phyloP scores from a whole-genome alignment of 2,888 invertebrate genomes.

The Calameuta pallipes region DNA sequence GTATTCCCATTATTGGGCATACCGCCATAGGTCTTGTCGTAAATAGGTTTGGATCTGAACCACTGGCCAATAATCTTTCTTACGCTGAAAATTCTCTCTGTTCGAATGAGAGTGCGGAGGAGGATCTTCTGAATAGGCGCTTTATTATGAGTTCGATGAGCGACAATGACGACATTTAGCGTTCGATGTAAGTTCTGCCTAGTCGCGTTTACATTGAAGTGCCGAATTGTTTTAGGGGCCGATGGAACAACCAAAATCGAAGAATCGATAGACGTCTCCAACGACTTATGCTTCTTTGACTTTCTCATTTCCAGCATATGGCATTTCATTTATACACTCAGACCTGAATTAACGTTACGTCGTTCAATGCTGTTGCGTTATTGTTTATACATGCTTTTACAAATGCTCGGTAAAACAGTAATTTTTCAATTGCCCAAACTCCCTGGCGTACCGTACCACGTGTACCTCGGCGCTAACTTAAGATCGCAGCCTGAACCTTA shows the following conservation, averaged over 20 bases:
- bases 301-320: not conserved
- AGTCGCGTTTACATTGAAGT: not conserved
- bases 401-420: no score
- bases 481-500: not conserved
- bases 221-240: not conserved
- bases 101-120: constrained; percentile 47
- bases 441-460: no score
- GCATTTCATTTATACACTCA: not conserved
- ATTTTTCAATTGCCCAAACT: no score
- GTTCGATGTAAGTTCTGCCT: not conserved
- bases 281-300: not conserved
- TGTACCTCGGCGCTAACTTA: not conserved
- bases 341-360: not conserved
- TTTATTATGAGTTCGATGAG: constrained; percentile 55
- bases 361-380: no score
- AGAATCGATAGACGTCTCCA: not conserved
- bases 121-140: constrained; percentile 52
- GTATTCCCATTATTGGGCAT: constrained; percentile 59
- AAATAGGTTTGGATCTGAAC: constrained; percentile 57
- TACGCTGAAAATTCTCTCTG: constrained; percentile 50
- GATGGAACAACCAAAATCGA: not conserved
- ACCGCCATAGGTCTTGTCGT: constrained; percentile 59
- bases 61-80: constrained; percentile 41
- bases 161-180: constrained; percentile 49
- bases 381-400: no score